These are phyloP conservation scores for Platanista minor DNA, from an alignment of 2,113 vertebrate genomes.

Conservation along the genomic window DNA sequence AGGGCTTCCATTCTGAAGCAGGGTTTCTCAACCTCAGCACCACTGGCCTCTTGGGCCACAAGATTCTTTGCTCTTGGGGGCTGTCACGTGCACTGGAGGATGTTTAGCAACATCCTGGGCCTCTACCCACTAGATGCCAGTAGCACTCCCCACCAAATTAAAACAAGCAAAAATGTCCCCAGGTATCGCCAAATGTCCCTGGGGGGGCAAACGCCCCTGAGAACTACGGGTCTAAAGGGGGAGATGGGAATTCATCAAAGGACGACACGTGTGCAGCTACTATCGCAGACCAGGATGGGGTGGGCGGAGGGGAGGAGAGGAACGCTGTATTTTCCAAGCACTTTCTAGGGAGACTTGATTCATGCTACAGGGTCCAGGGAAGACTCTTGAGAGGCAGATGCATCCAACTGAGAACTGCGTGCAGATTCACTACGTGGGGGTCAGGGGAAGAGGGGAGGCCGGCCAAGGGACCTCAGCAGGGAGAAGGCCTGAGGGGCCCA, in stretches of 20 bases:
- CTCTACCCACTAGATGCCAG: not conserved
- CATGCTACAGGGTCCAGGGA: not conserved
- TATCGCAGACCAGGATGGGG: accelerated
- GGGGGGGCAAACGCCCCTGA: accelerated
- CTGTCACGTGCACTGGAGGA: accelerated
- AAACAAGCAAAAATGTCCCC: not conserved
- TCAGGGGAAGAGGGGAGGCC: not conserved
- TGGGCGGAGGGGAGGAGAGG: accelerated
- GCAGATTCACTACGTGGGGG: too few species aligned
- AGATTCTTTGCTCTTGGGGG: not conserved
- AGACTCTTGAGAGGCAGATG: not conserved
- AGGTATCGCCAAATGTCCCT: not conserved
- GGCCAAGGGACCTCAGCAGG: not conserved
- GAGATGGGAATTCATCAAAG: not conserved
- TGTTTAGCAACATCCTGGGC: not conserved
- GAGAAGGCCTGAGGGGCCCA: too few species aligned
- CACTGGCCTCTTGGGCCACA: not conserved
- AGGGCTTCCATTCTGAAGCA: not conserved
- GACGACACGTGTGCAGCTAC: accelerated
- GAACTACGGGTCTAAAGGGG: not conserved
- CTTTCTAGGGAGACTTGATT: accelerated
- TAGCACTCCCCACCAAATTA: too few species aligned
- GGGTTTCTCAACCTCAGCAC: accelerated
- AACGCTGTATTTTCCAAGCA: accelerated
- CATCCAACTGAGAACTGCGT: not conserved